Percentiles rank a stretch among this genome's conserved stretches.
phyloP scores from a whole-genome alignment of 2,797 vertebrate species.

The Centropyge bicolor region DNA sequence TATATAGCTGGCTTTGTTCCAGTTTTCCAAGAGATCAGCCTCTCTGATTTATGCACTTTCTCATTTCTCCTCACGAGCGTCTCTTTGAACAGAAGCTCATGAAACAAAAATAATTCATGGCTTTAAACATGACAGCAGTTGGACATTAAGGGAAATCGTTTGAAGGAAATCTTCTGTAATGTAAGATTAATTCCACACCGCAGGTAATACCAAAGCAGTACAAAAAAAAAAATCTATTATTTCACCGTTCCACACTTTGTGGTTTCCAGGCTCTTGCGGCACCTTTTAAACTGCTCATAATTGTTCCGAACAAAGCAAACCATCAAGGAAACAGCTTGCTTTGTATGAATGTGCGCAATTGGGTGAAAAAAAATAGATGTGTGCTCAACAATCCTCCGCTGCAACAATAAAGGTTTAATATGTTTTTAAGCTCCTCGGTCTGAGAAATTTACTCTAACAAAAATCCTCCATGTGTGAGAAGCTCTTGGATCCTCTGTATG shows the following conservation, averaged over 20 bases:
- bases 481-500: constrained; percentile 44
- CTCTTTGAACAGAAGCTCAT: constrained; percentile 7
- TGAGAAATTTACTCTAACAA: constrained; percentile 26
- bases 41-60: neutral
- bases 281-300: constrained; percentile 2
- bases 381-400: constrained; percentile 15
- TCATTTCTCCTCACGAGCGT: neutral
- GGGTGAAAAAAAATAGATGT: neutral
- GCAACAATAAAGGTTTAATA: constrained; percentile 20
- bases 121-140: neutral
- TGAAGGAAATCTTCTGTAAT: constrained; percentile 1
- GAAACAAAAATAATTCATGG: neutral
- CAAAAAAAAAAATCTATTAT: neutral
- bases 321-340: neutral
- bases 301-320: constrained; percentile 15
- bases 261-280: constrained; percentile 1
- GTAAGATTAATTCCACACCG: constrained; percentile 18
- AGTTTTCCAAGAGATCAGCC: neutral
- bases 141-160: constrained; percentile 1
- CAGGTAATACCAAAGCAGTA: constrained; percentile 19
- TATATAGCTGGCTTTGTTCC: neutral
- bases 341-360: neutral
- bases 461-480: constrained; percentile 37
- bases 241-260: neutral
- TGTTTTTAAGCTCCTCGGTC: neutral